Evolutionary conservation across 2,113 vertebrate species (phyloP), one percentile per base, ranked within the genome.

Genomic region (Romanogobio albipinnatus): DNA sequence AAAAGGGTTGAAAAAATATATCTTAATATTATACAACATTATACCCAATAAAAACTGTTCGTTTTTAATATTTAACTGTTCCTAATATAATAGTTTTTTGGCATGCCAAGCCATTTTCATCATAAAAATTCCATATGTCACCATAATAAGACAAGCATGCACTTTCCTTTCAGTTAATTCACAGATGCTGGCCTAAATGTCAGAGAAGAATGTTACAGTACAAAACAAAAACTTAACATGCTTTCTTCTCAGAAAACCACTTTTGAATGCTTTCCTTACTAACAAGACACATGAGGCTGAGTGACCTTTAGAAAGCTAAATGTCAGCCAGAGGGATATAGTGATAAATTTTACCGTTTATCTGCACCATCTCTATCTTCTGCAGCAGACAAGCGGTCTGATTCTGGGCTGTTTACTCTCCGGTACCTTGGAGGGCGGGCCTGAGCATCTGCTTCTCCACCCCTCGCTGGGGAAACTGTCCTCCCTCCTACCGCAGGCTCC

Each of bases 371-470:
- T 4, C 96, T 94, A 64, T 96, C 96, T 0, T 98, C 98, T 0
- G 95, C 97, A 0, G 96, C 97, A 66, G 97, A 99, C 19, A 97
- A 92, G 13, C 97, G 95, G 51, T 99, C 98, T 0, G 98, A 99
- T 85, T 99, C 98, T 0, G 97, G 98, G 91, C 98, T 99, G 94
- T 98, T 99, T 88, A 97, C 94, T 19, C 96, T 95, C 5, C 96
- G 95, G 88, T 97, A 97, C 22, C 96, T 92, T 22, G 97, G 91
- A 58, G 97, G 97, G 77, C 96, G 96, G 1, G 93, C 94, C 85
- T 96, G 97, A 68, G 94, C 94, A 0, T 99, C 97, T 0, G 96
- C 96, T 66, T 93, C 96, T 15, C 93, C 96, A 11, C 93, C 95
- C 89, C 96, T 94, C 76, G 95, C 93, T 0, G 96, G 96, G 3